phyloP scores from a whole-genome alignment of 2,113 vertebrate genomes.

The Upupa epops region DNA sequence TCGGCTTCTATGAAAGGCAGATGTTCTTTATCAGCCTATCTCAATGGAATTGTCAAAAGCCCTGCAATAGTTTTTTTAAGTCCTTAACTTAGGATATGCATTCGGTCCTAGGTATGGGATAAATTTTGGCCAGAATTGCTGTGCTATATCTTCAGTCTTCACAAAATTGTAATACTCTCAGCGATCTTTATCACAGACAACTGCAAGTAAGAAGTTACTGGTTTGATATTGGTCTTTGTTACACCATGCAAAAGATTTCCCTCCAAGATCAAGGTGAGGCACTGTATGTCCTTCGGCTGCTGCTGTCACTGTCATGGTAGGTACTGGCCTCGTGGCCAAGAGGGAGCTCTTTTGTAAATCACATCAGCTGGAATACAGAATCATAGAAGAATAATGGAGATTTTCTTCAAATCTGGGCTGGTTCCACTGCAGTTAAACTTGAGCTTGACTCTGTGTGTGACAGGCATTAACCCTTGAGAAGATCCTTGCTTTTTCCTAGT shows the following conservation, averaged over 20 bases:
- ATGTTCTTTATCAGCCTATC: not conserved
- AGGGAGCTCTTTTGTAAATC: not conserved
- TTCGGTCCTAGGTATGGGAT: not conserved
- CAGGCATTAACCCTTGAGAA: not conserved
- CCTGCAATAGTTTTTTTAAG: not conserved
- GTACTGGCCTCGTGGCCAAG: accelerated
- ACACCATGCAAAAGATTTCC: not conserved
- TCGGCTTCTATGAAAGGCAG: not conserved
- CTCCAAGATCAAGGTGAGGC: not conserved
- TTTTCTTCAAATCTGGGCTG: not conserved
- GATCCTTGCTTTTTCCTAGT: not conserved
- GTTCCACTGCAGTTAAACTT: conserved; percentile 17
- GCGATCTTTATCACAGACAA: not conserved
- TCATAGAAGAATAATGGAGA: not conserved
- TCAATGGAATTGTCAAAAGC: not conserved
- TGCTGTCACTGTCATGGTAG: not conserved
- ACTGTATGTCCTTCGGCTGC: not conserved
- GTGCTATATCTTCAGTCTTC: not conserved
- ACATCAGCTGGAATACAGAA: not conserved
- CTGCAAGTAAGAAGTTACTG: not conserved
- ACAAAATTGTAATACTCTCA: not conserved
- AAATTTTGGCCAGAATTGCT: not conserved
- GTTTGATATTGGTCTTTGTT: not conserved
- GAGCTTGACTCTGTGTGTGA: not conserved
- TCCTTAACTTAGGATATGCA: not conserved